Conservation (phyloP, 2,797 vertebrate genomes). For the Ataeniobius toweri region DNA sequence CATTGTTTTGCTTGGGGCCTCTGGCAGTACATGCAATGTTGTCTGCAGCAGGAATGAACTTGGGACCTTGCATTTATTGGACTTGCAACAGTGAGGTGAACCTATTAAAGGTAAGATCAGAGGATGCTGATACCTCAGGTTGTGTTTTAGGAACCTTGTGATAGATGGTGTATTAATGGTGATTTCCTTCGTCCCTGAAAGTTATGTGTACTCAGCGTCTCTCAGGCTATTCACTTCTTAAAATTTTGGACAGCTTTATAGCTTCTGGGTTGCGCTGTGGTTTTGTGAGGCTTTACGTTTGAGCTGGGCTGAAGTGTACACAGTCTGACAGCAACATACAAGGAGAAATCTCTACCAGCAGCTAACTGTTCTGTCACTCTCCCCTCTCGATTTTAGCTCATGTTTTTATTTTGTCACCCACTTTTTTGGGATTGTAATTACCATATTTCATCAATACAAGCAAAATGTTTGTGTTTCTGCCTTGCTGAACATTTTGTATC, state of each 20-base stretch:
- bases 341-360: slow-evolving; percentile 36
- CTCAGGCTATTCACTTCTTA: slow-evolving; percentile 14
- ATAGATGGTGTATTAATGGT: slow-evolving; percentile 13
- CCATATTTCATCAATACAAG: slow-evolving; percentile 48
- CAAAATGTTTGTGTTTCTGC: slow-evolving; percentile 45
- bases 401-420: neutral
- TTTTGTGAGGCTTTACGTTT: slow-evolving; percentile 34
- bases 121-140: slow-evolving; percentile 17
- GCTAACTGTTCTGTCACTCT: slow-evolving; percentile 35
- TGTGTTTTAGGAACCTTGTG: slow-evolving; percentile 5
- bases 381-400: slow-evolving; percentile 9
- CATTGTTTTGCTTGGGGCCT: slow-evolving; percentile 37
- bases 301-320: slow-evolving; percentile 25
- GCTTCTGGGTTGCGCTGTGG: slow-evolving; percentile 25
- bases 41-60: slow-evolving; percentile 17
- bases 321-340: slow-evolving; percentile 27
- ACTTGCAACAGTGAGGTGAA: neutral
- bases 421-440: slow-evolving; percentile 33
- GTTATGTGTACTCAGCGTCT: slow-evolving; percentile 14
- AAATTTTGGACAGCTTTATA: slow-evolving; percentile 40
- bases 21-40: slow-evolving; percentile 21
- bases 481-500: slow-evolving; percentile 30
- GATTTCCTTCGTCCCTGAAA: slow-evolving; percentile 30
- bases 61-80: slow-evolving; percentile 8
- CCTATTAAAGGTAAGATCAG: slow-evolving; percentile 16